These are phyloP conservation scores for Austrolebias charrua DNA, from an alignment of 2,797 vertebrate species.

Conservation along the genomic window DNA sequence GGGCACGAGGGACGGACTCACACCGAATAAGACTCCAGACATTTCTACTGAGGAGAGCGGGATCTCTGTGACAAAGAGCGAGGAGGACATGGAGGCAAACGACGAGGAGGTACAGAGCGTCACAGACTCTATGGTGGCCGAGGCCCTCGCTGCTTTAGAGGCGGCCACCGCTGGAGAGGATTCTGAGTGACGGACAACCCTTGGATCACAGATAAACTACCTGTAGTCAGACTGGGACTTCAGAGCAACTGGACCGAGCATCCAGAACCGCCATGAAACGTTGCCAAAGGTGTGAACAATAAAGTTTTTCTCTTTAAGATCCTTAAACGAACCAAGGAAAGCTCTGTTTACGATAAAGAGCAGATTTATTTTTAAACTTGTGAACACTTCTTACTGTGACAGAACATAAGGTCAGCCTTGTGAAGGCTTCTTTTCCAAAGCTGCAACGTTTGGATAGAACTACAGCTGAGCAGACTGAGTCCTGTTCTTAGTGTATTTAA, in stretches of 20 bases:
- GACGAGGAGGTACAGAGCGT: slow-evolving; percentile 62
- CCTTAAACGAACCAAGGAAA: slow-evolving; percentile 40
- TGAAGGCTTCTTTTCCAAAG: slow-evolving; percentile 25
- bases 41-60: slow-evolving; percentile 60
- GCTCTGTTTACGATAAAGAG: slow-evolving; percentile 52
- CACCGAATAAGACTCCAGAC: slow-evolving; percentile 41
- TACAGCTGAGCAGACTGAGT: slow-evolving; percentile 39
- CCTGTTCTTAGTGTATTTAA: slow-evolving; percentile 17
- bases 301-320: slow-evolving; percentile 18
- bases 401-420: slow-evolving; percentile 20
- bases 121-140: slow-evolving; percentile 89
- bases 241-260: not conserved
- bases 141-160: slow-evolving; percentile 91
- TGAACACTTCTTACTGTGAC: slow-evolving; percentile 19
- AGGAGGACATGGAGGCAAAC: slow-evolving; percentile 50
- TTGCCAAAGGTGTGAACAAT: slow-evolving; percentile 16
- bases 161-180: slow-evolving; percentile 94
- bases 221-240: not conserved
- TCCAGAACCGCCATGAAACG: slow-evolving; percentile 6
- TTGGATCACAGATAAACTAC: not conserved
- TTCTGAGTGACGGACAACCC: slow-evolving; percentile 71
- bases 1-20: slow-evolving; percentile 67
- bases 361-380: slow-evolving; percentile 43
- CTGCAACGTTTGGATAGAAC: slow-evolving; percentile 22
- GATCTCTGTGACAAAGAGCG: slow-evolving; percentile 55